Base-by-base conservation (phyloP, 2,797 vertebrate genomes). In the Rhynchonycteris naso region DNA sequence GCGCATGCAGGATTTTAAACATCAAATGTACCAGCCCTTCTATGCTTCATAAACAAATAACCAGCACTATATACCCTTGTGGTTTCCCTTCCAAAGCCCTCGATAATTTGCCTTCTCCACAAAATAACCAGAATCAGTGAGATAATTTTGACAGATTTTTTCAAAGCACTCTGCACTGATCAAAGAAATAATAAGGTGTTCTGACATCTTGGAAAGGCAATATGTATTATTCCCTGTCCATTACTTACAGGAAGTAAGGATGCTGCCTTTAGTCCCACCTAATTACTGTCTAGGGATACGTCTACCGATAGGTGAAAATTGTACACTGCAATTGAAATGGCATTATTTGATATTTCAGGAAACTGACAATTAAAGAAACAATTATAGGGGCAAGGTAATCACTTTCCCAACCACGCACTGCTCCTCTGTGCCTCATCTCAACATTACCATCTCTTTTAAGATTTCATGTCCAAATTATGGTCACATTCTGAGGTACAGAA, bases 61-160 rank as follows among this genome's bases (percentile, higher is more conserved):
- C 35, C 8, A 38, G 11, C 4, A 30, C 26, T 65, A 87, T 35
- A 26, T n/a, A 35, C 0, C 7, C n/a, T 16, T 12, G 4, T 6
- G 74, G 74, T 74, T 80, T 89, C 33, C 75, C 35, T 94, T 76
- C 38, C 35, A 50, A 81, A 88, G 15, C 38, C 19, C 61, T 87
- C 2, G 2, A 38, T 74, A 92, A 79, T 88, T 87, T 87, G 18
- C 92, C 52, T 81, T 88, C 65, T 72, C 54, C 43, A 47, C 33
- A 63, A 66, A 83, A 79, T 54, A 94, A 72, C 7, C 52, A 79
- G 4, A 81, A 76, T 47, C 43, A 87, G 19, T 63, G 35, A 90
- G 87, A 93, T 85, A 56, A 89, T 86, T 89, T 88, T 56, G 80
- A 86, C 33, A 79, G 15, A 50, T 66, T 92, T 90, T 87, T 35